Percentiles rank a stretch among this genome's conserved stretches.
Evolutionary conservation across 2,113 vertebrate species (phyloP).

Genomic region (Anas platyrhynchos): DNA sequence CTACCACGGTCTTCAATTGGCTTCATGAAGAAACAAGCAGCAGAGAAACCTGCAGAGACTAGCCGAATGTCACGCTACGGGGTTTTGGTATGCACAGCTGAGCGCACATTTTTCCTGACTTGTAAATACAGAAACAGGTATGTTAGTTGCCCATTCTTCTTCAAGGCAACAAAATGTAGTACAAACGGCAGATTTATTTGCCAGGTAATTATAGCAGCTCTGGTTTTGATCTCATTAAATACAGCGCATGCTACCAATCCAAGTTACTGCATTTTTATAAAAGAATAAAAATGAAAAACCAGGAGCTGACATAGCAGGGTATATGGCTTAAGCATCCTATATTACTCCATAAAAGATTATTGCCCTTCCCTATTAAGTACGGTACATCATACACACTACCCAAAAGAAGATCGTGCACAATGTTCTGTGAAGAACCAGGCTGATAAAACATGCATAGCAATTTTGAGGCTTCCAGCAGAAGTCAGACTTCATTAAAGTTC

Average conservation of each 20-base stretch:
- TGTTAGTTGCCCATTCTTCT: background rate
- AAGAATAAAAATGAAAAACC: background rate
- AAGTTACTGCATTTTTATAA: background rate
- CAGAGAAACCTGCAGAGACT: background rate
- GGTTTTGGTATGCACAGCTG: background rate
- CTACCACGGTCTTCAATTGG: background rate
- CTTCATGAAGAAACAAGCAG: background rate
- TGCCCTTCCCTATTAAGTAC: background rate
- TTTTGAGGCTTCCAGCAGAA: background rate
- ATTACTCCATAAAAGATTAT: background rate
- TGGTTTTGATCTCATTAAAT: background rate
- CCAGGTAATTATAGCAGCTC: background rate
- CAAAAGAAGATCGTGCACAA: background rate
- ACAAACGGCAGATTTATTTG: background rate
- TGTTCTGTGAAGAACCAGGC: background rate
- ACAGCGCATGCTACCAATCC: rapidly evolving
- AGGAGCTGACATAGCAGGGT: background rate
- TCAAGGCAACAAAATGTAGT: background rate
- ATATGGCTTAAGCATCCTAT: background rate
- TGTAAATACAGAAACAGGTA: background rate
- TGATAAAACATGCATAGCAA: background rate
- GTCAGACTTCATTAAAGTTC: background rate
- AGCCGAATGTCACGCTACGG: rapidly evolving
- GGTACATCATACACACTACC: background rate
- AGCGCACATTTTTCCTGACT: background rate